Evolutionary conservation across 2,888 invertebrate genomes (phyloP), one percentile per base, ranked within the genome.

Genomic region (Stenodera caucasica): DNA sequence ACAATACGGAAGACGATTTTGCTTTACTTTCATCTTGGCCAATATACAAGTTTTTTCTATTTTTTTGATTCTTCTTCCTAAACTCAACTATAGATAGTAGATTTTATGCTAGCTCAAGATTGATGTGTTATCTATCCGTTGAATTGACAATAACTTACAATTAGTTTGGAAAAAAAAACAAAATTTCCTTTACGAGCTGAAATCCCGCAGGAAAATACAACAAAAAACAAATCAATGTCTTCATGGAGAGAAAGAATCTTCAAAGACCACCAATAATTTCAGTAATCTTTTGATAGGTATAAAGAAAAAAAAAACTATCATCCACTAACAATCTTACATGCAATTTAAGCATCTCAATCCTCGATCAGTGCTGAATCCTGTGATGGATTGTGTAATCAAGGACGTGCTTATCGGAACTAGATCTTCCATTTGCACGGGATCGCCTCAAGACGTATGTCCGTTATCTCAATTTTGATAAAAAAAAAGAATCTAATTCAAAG

Each of bases 331-430:
- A 72, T 72, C 74, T 71, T 74, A 73, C 75, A 75, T 72, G 74
- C 72, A 73, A 75, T 74, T 74, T 72, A 69, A 73, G 71, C 74
- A 73, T 74, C 72, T 74, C 70, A 69, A 75, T 72, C 72, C 69
- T 63, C 69, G 72, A 75, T 76, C 75, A 71, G 70, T 69, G 72
- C 70, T 71, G 73, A 72, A 72, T 70, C 71, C 70, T 52, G 70
- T 75, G 75, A 75, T 75, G 70, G 74, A 76, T 75, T 70, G 72
- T 66, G 66, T 67, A 74, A 75, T 75, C 73, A 70, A 67, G 68
- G 71, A 74, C 73, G 67, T 70, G 66, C 73, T 76, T 75, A 75
- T 75, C 74, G 55, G 52, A 59, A 58, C 60, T 56, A 49, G 65
- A 66, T 70, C 66, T 58, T 66, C 65, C 67, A 69, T 70, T 70